Conservation (phyloP, 2,888 invertebrate genomes). For the Plebejus anna region DNA sequence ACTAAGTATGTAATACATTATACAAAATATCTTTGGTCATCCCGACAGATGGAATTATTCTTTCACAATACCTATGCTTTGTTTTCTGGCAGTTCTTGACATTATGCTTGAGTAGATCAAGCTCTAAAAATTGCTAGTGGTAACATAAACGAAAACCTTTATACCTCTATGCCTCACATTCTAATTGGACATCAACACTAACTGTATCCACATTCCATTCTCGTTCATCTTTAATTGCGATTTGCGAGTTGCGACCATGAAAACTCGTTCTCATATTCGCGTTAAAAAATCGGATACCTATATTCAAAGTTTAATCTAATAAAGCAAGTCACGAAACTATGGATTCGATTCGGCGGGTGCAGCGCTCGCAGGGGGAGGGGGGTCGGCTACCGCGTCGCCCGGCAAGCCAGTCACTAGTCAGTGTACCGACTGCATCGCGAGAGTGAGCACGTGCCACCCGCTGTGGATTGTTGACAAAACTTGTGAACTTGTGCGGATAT, state of each 20-base stretch:
- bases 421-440: slow-evolving; percentile 53
- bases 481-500: slow-evolving; percentile 57
- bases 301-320: slow-evolving; percentile 22
- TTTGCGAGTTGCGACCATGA: background rate
- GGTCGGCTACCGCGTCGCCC: slow-evolving; percentile 53
- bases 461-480: slow-evolving; percentile 58
- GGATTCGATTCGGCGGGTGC: slow-evolving; percentile 52
- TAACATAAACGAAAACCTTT: background rate
- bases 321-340: slow-evolving; percentile 53
- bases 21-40: background rate
- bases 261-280: background rate
- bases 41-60: background rate
- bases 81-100: background rate
- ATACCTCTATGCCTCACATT: background rate
- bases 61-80: background rate
- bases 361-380: slow-evolving; percentile 40
- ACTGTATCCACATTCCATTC: slow-evolving; percentile 19
- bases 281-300: slow-evolving; percentile 16
- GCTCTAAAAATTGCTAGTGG: slow-evolving; percentile 4
- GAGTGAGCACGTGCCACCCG: slow-evolving; percentile 44
- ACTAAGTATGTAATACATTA: too few relatives aligned
- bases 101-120: background rate
- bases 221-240: slow-evolving; percentile 1
- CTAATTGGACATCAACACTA: background rate
- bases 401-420: slow-evolving; percentile 40